Percentiles rank a stretch among this genome's conserved stretches.
phyloP scores from a whole-genome alignment of 2,888 invertebrate species.

The Tachina lurida region DNA sequence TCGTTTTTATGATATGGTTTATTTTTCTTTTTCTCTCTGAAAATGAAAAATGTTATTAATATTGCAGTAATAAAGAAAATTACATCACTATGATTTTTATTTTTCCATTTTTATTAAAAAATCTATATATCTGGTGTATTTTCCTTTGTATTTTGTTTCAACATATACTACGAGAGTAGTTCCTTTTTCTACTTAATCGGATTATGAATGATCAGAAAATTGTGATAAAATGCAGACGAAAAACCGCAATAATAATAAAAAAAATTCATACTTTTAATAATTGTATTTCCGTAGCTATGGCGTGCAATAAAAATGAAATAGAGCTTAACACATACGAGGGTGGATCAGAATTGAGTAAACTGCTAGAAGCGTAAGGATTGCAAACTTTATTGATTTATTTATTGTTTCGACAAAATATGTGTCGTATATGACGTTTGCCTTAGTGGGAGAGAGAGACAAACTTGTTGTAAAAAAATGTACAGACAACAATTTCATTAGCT shows the following conservation, averaged over 20 bases:
- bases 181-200: constrained; percentile 57
- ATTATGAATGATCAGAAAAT: constrained; percentile 66
- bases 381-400: no score
- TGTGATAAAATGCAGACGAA: constrained; percentile 58
- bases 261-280: constrained; percentile 24
- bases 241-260: constrained; percentile 38
- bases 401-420: no score
- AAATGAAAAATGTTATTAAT: constrained; percentile 59
- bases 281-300: constrained; percentile 19
- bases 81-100: constrained; percentile 47
- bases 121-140: neutral
- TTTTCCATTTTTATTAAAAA: neutral
- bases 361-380: no score
- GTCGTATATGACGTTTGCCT: no score
- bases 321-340: neutral
- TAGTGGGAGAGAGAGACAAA: no score
- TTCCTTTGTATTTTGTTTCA: neutral
- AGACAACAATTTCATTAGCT: no score
- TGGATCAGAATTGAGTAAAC: neutral
- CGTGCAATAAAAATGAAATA: constrained; percentile 4
- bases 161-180: constrained; percentile 10
- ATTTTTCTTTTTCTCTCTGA: neutral
- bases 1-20: neutral
- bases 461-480: no score
- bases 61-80: constrained; percentile 64